phyloP scores from a whole-genome alignment of 2,888 invertebrate genomes.

The Athrips mouffetella region DNA sequence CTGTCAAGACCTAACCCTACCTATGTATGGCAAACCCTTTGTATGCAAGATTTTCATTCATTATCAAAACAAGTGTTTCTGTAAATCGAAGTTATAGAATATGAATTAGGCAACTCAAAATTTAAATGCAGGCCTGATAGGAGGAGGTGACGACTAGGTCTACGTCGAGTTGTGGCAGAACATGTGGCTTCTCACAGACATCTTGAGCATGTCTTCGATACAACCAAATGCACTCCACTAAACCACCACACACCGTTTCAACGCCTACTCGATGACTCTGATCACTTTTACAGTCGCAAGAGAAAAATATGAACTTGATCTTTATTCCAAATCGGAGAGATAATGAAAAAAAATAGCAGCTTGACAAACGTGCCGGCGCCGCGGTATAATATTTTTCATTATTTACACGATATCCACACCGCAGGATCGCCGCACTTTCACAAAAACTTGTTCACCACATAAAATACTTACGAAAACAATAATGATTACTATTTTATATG shows the following conservation, averaged over 20 bases:
- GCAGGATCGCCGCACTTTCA: slow-evolving; percentile 49
- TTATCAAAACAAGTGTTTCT: background rate
- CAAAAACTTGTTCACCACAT: slow-evolving; percentile 64
- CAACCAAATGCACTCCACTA: slow-evolving; percentile 41
- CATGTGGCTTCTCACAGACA: slow-evolving; percentile 70
- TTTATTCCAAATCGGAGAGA: slow-evolving; percentile 42
- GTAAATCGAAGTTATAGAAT: background rate
- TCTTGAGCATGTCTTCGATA: slow-evolving; percentile 56
- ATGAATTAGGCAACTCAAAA: slow-evolving; percentile 29
- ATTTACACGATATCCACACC: slow-evolving; percentile 68
- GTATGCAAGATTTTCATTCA: slow-evolving; percentile 19
- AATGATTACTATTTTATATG: slow-evolving; percentile 58
- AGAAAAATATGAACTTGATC: slow-evolving; percentile 43
- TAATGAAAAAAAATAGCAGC: slow-evolving; percentile 58
- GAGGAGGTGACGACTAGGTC: slow-evolving; percentile 37
- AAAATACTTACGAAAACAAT: slow-evolving; percentile 75
- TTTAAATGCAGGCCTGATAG: slow-evolving; percentile 38
- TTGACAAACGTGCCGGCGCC: slow-evolving; percentile 76
- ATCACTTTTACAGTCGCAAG: slow-evolving; percentile 33
- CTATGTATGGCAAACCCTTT: slow-evolving; percentile 25
- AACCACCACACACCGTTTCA: slow-evolving; percentile 42
- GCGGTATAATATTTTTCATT: slow-evolving; percentile 54
- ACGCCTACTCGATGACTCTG: slow-evolving; percentile 38
- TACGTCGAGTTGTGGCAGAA: slow-evolving; percentile 53
- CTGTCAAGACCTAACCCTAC: slow-evolving; percentile 64